A percentile compares a stretch with the other conserved stretches of the same genome.
Evolutionary conservation across 2,888 invertebrate genomes (phyloP).

Genomic region (Lymantria monacha): DNA sequence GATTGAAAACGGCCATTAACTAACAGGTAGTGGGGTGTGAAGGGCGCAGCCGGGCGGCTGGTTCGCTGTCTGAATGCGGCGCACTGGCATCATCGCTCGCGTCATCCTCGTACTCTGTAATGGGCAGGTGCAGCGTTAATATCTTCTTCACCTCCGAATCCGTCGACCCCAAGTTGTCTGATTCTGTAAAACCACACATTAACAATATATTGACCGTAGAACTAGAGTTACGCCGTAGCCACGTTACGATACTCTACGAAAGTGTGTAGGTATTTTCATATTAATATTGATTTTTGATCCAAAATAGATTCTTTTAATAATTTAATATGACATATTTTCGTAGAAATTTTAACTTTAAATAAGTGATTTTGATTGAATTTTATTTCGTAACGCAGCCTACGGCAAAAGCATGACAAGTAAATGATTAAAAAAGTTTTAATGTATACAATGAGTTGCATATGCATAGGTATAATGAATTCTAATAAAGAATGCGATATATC

Average conservation of each 20-base stretch:
- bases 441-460: constrained; percentile 21
- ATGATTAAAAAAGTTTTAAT: constrained; percentile 22
- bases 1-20: constrained; percentile 15
- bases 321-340: neutral
- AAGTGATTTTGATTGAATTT: neutral
- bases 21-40: constrained; percentile 69
- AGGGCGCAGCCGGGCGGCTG: constrained; percentile 60
- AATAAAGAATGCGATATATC: constrained; percentile 19
- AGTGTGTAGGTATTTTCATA: constrained; percentile 2
- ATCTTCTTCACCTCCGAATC: constrained; percentile 97
- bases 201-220: constrained; percentile 5
- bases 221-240: constrained; percentile 17
- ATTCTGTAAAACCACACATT: constrained; percentile 83
- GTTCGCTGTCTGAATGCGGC: constrained; percentile 80
- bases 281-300: neutral
- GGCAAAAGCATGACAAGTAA: constrained; percentile 28
- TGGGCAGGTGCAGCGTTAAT: constrained; percentile 95
- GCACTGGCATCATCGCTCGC: constrained; percentile 84
- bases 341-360: neutral
- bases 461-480: constrained; percentile 20
- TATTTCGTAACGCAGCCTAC: constrained; percentile 19
- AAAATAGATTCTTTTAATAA: neutral
- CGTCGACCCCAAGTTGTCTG: constrained; percentile 96
- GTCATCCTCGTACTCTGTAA: constrained; percentile 96
- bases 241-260: constrained; percentile 21